These are phyloP conservation scores for Papilio elwesi DNA, from an alignment of 2,888 invertebrate species.

Conservation along the genomic window DNA sequence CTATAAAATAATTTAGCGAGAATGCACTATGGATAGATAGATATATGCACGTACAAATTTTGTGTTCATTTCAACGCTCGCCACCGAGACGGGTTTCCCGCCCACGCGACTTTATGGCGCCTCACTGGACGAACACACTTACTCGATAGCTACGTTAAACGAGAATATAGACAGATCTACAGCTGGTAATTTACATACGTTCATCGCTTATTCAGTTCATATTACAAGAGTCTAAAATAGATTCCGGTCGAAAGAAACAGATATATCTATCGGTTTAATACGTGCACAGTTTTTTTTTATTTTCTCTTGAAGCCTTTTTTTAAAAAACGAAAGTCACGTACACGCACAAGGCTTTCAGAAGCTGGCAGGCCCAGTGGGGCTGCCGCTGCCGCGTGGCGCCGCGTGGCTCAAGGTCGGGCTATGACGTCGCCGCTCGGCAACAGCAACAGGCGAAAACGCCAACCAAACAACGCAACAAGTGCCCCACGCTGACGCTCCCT, in stretches of 20 bases:
- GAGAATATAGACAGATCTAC: constrained; percentile 46
- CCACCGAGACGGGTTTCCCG: constrained; percentile 80
- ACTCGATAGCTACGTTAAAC: constrained; percentile 64
- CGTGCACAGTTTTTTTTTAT: neutral
- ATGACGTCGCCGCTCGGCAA: constrained; percentile 68
- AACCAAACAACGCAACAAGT: constrained; percentile 82
- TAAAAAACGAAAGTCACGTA: neutral
- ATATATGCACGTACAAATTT: constrained; percentile 46
- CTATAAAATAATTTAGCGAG: constrained; percentile 37
- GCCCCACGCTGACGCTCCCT: constrained; percentile 54
- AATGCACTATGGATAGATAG: constrained; percentile 39
- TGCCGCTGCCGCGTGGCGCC: constrained; percentile 61
- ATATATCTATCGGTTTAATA: neutral
- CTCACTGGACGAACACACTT: constrained; percentile 67
- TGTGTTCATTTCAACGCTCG: constrained; percentile 60
- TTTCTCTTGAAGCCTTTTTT: neutral
- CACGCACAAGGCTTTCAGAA: constrained; percentile 10
- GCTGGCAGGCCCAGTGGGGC: constrained; percentile 37
- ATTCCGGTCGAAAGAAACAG: neutral
- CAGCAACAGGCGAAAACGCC: constrained; percentile 72
- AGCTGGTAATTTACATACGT: constrained; percentile 18
- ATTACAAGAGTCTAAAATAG: neutral
- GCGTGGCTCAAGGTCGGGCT: constrained; percentile 63
- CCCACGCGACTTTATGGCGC: constrained; percentile 82
- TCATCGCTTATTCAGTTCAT: constrained; percentile 13